Conservation (phyloP, 2,113 vertebrate species). For the Percina caprodes region DNA sequence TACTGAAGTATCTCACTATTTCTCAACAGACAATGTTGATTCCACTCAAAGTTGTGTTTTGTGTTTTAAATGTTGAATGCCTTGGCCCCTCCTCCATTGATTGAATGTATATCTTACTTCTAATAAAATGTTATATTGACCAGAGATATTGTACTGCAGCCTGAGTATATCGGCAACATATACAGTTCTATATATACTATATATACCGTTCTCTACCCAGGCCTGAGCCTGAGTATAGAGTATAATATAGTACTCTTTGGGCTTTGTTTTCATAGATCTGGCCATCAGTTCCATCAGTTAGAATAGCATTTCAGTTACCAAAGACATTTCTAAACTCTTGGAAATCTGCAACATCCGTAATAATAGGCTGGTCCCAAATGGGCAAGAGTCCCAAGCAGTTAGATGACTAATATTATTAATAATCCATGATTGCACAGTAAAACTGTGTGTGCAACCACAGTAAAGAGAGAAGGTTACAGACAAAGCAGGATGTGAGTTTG, state of each 20-base stretch:
- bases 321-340: not conserved
- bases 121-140: constrained; percentile 2
- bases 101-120: not conserved
- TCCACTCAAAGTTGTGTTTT: not conserved
- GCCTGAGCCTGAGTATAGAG: no score
- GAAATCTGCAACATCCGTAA: not conserved
- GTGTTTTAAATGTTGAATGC: not conserved
- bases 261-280: not conserved
- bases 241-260: not conserved
- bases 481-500: not conserved
- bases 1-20: not conserved
- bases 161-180: not conserved
- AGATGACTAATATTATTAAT: not conserved
- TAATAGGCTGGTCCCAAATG: not conserved
- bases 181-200: no score
- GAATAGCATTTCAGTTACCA: not conserved
- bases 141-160: not conserved
- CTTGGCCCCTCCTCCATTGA: not conserved
- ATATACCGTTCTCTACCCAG: no score
- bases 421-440: not conserved
- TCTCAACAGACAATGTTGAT: not conserved
- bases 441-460: not conserved
- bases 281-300: not conserved
- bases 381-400: not conserved
- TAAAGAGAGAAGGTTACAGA: not conserved